phyloP scores from a whole-genome alignment of 2,888 invertebrate genomes.

The Apeira syringaria region DNA sequence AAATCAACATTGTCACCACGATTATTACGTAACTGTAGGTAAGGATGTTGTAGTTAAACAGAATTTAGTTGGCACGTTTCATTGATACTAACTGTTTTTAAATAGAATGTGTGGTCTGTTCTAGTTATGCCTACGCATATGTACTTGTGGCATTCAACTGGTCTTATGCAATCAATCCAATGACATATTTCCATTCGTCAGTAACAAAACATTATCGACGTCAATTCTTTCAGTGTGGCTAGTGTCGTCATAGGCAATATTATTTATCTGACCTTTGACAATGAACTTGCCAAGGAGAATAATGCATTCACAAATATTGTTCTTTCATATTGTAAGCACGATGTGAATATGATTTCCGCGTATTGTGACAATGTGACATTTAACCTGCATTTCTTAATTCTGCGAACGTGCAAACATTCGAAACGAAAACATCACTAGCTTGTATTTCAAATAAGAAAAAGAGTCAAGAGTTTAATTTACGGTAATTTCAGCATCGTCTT shows the following conservation, averaged over 20 bases:
- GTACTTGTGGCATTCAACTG: constrained; percentile 7
- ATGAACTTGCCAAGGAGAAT: constrained; percentile 25
- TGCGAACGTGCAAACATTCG: constrained; percentile 6
- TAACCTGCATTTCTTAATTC: constrained; percentile 6
- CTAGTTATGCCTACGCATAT: constrained; percentile 40
- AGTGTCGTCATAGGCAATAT: constrained; percentile 29
- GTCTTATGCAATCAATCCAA: constrained; percentile 3
- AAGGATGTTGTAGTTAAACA: constrained; percentile 59
- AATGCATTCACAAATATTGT: constrained; percentile 3
- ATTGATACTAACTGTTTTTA: constrained; percentile 58
- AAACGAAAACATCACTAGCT: constrained; percentile 5
- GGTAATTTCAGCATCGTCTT: constrained; percentile 9
- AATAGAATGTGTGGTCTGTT: constrained; percentile 61
- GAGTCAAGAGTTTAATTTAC: too few species aligned
- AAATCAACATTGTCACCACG: constrained; percentile 4
- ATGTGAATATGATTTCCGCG: not conserved
- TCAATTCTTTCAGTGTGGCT: constrained; percentile 16
- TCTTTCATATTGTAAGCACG: not conserved
- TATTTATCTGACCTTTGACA: constrained; percentile 34
- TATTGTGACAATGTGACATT: constrained; percentile 9
- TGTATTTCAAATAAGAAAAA: too few species aligned
- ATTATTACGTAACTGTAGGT: constrained; percentile 35
- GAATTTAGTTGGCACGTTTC: constrained; percentile 66
- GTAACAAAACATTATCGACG: constrained; percentile 12
- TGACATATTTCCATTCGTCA: constrained; percentile 1